Percentiles rank a stretch among this genome's conserved stretches.
Conservation (phyloP, 2,888 invertebrate species). For the Spilarctia lutea region DNA sequence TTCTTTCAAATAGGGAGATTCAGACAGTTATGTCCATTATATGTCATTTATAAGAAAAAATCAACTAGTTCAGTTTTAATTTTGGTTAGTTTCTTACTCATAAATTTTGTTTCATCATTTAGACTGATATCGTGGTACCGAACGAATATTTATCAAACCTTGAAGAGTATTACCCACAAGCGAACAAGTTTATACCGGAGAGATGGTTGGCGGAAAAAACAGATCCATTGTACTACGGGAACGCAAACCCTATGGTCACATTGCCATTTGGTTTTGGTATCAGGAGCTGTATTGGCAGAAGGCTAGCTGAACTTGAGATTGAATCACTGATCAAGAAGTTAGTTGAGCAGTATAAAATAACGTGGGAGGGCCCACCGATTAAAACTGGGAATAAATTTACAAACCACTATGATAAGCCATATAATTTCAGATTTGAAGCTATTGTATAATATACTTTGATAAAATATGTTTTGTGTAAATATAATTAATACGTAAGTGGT, state of each 20-base stretch:
- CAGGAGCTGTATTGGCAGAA: slow-evolving; percentile 89
- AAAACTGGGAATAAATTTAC: slow-evolving; percentile 64
- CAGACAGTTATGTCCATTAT: too few relatives aligned
- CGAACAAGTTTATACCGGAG: slow-evolving; percentile 88
- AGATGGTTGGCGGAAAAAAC: slow-evolving; percentile 88
- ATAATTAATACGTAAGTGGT: too few relatives aligned
- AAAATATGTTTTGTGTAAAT: too few relatives aligned
- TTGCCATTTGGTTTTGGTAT: slow-evolving; percentile 90
- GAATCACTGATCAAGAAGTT: slow-evolving; percentile 81
- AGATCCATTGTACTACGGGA: slow-evolving; percentile 76
- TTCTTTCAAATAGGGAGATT: too few relatives aligned
- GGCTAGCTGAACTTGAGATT: slow-evolving; percentile 91
- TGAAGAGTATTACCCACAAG: slow-evolving; percentile 85
- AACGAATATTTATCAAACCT: slow-evolving; percentile 88
- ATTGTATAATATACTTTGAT: slow-evolving; percentile 30
- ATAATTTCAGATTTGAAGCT: slow-evolving; percentile 62
- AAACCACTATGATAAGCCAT: slow-evolving; percentile 71
- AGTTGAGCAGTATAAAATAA: slow-evolving; percentile 63
- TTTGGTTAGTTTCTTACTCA: background rate
- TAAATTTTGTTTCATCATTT: background rate
- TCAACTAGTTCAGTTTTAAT: background rate
- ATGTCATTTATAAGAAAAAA: background rate
- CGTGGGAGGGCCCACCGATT: slow-evolving; percentile 76
- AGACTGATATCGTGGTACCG: slow-evolving; percentile 91
- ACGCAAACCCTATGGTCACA: slow-evolving; percentile 87